Base-by-base conservation (phyloP, 2,113 vertebrate genomes). In the Pangasianodon gigas region DNA sequence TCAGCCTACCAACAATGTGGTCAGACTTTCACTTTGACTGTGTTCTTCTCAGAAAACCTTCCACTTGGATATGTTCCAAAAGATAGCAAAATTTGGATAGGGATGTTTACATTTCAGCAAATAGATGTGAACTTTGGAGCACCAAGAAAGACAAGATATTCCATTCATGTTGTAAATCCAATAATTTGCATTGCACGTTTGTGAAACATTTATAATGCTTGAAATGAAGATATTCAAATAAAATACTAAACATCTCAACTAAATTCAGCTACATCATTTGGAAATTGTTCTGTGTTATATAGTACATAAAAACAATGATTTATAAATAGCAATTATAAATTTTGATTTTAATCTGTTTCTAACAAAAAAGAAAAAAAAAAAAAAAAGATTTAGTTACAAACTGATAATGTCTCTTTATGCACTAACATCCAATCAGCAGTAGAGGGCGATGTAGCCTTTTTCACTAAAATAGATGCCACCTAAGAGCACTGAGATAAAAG, bases 31-130 rank as follows among this genome's bases (percentile, higher is more conserved):
- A 44, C 41, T 87, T 88, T 88, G n/a, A n/a, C 37, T 48, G 21
- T 37, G 44, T 77, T 58, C 58, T 93, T 92, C 90, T 90, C 91
- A 85, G 88, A 88, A 87, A 88, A 93, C 84, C 74, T 93, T 90
- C 94, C 92, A 94, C 93, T 93, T 80, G 91, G 92, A 91, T 92
- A 86, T 92, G 92, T 88, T 93, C 93, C 89, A 90, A 94, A 93
- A 95, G 93, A 93, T 80, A 85, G 71, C 90, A 86, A 52, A 58
- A 75, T 83, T 84, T 88, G 89, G 46, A 84, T 44, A 87, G 86
- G 52, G 86, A 71, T 48, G 37, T 81, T 84, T 85, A 85, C 56
- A 85, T 88, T 79, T 88, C 41, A 74, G 85, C 58, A 69, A 67
- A 29, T 48, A 21, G 89, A 88, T 10, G 41, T 46, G 75, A 29